Evolutionary conservation across 2,113 vertebrate genomes (phyloP).

Genomic region (Melanocharis versteri): DNA sequence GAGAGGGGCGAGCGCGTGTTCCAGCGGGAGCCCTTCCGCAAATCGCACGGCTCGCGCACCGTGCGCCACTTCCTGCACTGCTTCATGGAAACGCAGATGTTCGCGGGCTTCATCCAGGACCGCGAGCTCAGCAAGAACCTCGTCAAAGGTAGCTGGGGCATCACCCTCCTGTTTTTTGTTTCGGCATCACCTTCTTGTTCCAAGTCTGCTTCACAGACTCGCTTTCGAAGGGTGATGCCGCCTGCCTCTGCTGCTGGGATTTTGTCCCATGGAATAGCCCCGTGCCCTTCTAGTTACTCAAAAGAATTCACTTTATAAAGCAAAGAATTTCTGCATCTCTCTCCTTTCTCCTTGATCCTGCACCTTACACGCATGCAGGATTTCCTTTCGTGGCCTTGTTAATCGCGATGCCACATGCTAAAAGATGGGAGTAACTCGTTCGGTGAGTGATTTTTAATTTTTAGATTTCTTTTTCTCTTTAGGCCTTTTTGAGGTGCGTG

Average conservation of each 20-base stretch:
- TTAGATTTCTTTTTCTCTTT: neutral
- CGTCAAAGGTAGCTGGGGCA: slow-evolving; percentile 78
- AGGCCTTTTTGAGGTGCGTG: slow-evolving; percentile 94
- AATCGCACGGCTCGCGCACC: slow-evolving; percentile 86
- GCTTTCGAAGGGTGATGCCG: rapidly evolving
- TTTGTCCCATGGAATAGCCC: rapidly evolving
- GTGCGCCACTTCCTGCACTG: slow-evolving; percentile 90
- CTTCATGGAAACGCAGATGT: slow-evolving; percentile 99
- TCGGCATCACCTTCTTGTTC: neutral
- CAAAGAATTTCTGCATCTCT: neutral
- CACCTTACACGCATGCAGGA: neutral
- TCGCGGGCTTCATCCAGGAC: slow-evolving; percentile 96
- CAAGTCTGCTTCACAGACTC: neutral
- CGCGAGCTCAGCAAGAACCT: slow-evolving; percentile 87
- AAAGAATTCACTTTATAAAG: neutral
- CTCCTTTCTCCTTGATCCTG: neutral
- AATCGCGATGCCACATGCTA: neutral
- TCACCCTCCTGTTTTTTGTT: neutral
- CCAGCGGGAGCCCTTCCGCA: slow-evolving; percentile 88
- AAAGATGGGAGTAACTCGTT: neutral
- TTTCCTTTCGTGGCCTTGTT: neutral
- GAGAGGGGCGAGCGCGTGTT: slow-evolving; percentile 80
- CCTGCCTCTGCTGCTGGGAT: neutral
- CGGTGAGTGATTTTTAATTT: neutral
- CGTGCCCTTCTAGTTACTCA: rapidly evolving